Conservation (phyloP, 2,113 vertebrate species). For the Aegypius monachus region DNA sequence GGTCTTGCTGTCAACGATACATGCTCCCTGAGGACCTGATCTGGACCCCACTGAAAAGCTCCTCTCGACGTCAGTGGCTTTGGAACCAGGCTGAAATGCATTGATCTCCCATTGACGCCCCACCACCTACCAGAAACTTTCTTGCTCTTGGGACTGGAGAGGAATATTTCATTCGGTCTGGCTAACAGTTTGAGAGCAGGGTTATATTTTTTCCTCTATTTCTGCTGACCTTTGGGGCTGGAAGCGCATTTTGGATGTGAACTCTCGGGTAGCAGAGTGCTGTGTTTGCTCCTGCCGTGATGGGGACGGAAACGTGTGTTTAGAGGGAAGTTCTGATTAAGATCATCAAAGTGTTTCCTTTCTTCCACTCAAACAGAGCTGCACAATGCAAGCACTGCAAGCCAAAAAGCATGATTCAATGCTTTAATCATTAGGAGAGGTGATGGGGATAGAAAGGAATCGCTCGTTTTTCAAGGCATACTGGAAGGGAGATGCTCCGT, state of each 20-base stretch:
- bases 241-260: background rate
- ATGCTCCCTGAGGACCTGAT: background rate
- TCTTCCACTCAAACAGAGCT: background rate
- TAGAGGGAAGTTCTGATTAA: constrained; percentile 43
- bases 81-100: background rate
- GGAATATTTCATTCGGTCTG: background rate
- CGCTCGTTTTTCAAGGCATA: background rate
- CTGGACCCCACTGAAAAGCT: background rate
- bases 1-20: background rate
- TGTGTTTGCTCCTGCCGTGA: background rate
- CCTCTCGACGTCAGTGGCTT: background rate
- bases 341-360: constrained; percentile 6
- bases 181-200: background rate
- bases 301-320: background rate
- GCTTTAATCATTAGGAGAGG: background rate
- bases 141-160: background rate
- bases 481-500: background rate
- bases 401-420: background rate
- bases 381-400: background rate
- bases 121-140: background rate
- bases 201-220: background rate
- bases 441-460: background rate
- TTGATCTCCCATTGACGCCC: background rate
- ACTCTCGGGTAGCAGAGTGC: background rate
- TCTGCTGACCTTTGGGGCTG: background rate